Percentiles rank a stretch among this genome's conserved stretches.
phyloP scores from a whole-genome alignment of 2,888 invertebrate genomes.

The Ischnura elegans region DNA sequence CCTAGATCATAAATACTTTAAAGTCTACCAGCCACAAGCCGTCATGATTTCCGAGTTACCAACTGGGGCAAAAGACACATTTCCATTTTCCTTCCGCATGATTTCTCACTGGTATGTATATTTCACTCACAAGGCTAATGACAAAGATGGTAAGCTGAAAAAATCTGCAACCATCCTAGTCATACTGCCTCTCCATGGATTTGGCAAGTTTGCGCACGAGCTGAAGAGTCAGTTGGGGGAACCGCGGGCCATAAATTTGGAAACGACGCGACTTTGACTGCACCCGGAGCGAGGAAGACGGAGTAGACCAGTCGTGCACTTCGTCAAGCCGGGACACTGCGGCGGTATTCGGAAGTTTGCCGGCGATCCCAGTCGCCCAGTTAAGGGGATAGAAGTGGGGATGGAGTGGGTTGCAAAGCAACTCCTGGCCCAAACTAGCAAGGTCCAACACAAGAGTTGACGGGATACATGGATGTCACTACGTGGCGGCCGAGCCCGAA shows the following conservation, averaged over 20 bases:
- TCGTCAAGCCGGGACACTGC: neutral
- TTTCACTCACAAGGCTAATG: no score
- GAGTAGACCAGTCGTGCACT: neutral
- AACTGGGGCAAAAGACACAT: no score
- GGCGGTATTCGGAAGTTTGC: neutral
- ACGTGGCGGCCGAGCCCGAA: neutral
- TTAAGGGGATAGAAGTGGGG: neutral
- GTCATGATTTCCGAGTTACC: no score
- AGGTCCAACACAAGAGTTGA: no score
- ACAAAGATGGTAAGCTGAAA: no score
- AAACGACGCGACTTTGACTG: neutral
- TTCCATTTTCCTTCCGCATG: no score
- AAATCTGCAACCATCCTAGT: no score
- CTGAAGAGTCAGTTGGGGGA: neutral
- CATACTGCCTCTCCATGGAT: neutral
- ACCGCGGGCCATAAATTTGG: neutral
- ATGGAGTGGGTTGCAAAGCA: neutral
- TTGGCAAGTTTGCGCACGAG: neutral
- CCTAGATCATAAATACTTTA: no score
- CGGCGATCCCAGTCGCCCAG: neutral
- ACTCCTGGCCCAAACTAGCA: no score
- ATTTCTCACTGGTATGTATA: no score
- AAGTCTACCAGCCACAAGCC: no score
- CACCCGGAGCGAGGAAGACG: neutral
- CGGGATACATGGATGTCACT: neutral